A percentile compares a stretch with the other conserved stretches of the same genome.
Evolutionary conservation across 2,797 vertebrate genomes (phyloP).

Genomic region (Australoheros facetus): DNA sequence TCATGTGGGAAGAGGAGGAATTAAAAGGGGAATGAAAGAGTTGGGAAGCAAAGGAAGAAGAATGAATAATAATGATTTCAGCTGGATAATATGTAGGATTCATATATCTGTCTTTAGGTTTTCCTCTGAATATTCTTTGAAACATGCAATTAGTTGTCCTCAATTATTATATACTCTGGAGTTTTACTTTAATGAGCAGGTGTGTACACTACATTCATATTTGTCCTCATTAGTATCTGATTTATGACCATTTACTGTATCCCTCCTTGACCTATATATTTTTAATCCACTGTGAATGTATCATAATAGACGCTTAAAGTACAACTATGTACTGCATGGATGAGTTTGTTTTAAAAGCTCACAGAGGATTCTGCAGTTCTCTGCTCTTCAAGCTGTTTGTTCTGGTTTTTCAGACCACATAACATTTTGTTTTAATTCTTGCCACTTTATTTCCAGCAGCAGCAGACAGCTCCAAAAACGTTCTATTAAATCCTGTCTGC

Average conservation of each 20-base stretch:
- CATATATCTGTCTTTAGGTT: neutral
- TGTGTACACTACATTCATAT: constrained; percentile 14
- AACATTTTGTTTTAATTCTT: neutral
- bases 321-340: neutral
- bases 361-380: neutral
- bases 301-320: constrained; percentile 1
- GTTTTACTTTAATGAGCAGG: constrained; percentile 37
- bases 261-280: constrained; percentile 53
- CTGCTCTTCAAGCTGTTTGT: neutral
- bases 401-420: neutral
- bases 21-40: neutral
- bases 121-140: neutral
- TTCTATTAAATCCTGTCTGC: no score
- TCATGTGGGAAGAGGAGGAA: neutral
- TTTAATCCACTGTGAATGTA: neutral
- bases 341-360: neutral
- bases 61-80: neutral
- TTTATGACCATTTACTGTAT: constrained; percentile 51
- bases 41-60: neutral
- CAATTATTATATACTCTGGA: constrained; percentile 19
- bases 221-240: constrained; percentile 57
- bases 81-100: neutral
- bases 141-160: constrained; percentile 24
- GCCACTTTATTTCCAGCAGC: neutral
- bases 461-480: no score